Conservation (phyloP, 2,113 vertebrate species). For the Coturnix japonica region DNA sequence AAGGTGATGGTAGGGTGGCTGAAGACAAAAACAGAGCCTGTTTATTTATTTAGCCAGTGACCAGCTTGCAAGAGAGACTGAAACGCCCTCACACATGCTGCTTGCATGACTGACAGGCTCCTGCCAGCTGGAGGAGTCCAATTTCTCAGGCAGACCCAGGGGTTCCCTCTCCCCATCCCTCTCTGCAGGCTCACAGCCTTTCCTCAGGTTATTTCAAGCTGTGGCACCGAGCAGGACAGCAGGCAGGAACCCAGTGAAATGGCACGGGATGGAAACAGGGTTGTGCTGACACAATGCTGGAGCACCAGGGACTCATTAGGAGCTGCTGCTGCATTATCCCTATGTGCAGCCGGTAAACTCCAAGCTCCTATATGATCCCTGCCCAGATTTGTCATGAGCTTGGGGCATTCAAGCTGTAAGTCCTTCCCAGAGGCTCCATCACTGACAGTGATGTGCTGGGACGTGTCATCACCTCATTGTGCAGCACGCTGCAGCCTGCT, state of each 20-base stretch:
- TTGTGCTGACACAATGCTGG: background rate
- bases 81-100: background rate
- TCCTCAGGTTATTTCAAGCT: background rate
- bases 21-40: background rate
- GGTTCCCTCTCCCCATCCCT: background rate
- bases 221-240: background rate
- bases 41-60: conserved; percentile 19
- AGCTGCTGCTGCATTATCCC: background rate
- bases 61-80: background rate
- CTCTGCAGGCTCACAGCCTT: background rate
- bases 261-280: background rate
- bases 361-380: accelerated
- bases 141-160: background rate
- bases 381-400: too few species aligned
- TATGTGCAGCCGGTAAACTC: background rate
- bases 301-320: background rate
- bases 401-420: background rate
- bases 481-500: background rate
- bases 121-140: conserved; percentile 47
- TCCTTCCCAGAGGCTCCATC: background rate
- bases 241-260: background rate
- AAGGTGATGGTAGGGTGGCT: background rate
- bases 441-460: background rate
- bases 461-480: background rate
- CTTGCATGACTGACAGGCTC: conserved; percentile 4